Evolutionary conservation across 1,140 invertebrate genomes (phyloP).

Genomic region (Cherax destructor): DNA sequence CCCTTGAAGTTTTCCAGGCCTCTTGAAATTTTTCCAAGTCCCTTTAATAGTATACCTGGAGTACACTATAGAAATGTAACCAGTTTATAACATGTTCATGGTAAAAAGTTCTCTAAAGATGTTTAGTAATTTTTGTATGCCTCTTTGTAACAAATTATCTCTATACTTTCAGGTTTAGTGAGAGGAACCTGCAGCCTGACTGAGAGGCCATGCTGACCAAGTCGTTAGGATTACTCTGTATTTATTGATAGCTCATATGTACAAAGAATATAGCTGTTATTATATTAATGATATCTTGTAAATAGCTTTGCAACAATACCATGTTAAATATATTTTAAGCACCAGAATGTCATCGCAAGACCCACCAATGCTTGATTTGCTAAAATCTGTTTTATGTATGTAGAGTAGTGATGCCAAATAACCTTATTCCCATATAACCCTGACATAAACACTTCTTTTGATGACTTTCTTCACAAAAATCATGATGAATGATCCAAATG

Average conservation of each 20-base stretch:
- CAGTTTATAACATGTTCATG: no score
- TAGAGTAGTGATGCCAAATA: slow-evolving; percentile 68
- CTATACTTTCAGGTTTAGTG: slow-evolving; percentile 56
- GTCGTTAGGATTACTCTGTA: slow-evolving; percentile 64
- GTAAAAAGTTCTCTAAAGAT: no score
- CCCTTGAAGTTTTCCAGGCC: no score
- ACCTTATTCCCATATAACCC: slow-evolving; percentile 18
- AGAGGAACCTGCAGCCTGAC: slow-evolving; percentile 11
- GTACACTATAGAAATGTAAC: no score
- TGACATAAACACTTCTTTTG: neutral
- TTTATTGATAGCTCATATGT: slow-evolving; percentile 68
- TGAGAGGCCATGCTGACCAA: slow-evolving; percentile 38
- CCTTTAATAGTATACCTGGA: no score
- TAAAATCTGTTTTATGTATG: slow-evolving; percentile 49
- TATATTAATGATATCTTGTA: slow-evolving; percentile 57
- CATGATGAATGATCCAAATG: neutral
- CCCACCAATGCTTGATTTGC: slow-evolving; percentile 50
- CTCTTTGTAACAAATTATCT: neutral
- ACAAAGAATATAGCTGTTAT: slow-evolving; percentile 65
- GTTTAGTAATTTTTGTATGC: no score
- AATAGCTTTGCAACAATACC: slow-evolving; percentile 57
- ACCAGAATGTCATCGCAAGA: slow-evolving; percentile 34
- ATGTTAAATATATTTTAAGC: slow-evolving; percentile 58
- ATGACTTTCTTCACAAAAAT: slow-evolving; percentile 32
- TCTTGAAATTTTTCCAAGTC: no score